Base-by-base conservation (phyloP, 2,888 invertebrate species). In the Neelides folsomi region DNA sequence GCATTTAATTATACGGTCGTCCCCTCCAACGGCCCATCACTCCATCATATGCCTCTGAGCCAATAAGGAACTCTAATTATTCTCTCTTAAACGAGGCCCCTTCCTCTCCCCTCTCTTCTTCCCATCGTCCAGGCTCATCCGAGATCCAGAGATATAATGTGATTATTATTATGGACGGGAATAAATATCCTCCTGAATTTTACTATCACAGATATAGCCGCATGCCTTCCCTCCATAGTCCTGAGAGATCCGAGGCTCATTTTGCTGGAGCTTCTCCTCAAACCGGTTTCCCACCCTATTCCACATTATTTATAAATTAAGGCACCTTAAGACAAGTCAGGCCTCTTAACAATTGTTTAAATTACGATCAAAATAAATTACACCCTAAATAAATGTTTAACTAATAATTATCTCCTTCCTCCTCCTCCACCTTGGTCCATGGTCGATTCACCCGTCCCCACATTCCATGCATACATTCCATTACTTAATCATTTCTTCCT, bases 301-400 rank as follows among this genome's bases (percentile, higher is more conserved):
- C 57, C 56, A 57, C 58, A 64, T 64, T 64, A 62, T 58, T 58
- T 62, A 60, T 59, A 60, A 64, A 62, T 64, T 62, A 62, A 61
- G 56, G 62, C 62, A 64, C 62, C 59, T 61, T 56, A 58, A 57
- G 57, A 56, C 57, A 57, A 59, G 57, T 52, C 52, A 56, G 54
- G 51, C 51, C 62, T 60, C 57, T 60, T 60, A 60, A 63, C 61
- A 63, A 62, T 60, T 64, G 62, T 59, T 64, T 64, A 62, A 64
- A 64, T 64, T 64, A 62, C 59, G 59, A 63, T 64, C 60, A 60
- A 64, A 64, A 64, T 64, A 64, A 64, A 64, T 64, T 64, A 64
- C 62, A 64, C 58, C 58, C 55, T 62, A 62, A 63, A 63, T 62
- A 63, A 63, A 64, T 64, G 64, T 64, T 64, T 64, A 63, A 64